These are phyloP conservation scores for Andrena minutula DNA, from an alignment of 2,888 invertebrate species.

Conservation along the genomic window DNA sequence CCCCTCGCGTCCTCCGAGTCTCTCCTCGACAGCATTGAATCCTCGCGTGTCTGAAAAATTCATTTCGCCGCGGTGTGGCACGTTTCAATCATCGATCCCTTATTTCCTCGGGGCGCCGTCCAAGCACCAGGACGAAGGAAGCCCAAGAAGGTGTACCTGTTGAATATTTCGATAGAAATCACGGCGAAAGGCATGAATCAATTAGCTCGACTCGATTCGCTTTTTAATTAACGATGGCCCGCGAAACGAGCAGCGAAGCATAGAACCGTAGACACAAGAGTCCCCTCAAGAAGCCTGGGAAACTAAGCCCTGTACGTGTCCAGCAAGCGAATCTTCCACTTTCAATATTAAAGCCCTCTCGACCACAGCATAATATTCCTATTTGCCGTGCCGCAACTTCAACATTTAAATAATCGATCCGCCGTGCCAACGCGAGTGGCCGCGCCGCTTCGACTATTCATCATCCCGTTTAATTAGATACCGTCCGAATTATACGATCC, in stretches of 20 bases:
- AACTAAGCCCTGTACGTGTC: constrained; percentile 7
- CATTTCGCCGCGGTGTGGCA: neutral
- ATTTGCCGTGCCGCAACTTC: neutral
- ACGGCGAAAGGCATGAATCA: neutral
- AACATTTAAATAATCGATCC: constrained; percentile 42
- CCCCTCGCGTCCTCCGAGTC: neutral
- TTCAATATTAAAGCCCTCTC: constrained; percentile 37
- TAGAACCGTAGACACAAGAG: neutral
- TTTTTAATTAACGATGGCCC: constrained; percentile 9
- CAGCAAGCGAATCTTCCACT: constrained; percentile 16
- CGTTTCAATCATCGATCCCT: neutral
- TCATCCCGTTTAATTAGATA: constrained; percentile 26
- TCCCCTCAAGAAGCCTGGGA: neutral
- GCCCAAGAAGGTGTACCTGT: constrained; percentile 34
- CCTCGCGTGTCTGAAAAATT: neutral
- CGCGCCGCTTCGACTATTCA: constrained; percentile 20
- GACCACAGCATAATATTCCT: constrained; percentile 24
- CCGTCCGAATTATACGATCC: neutral
- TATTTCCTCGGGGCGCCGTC: neutral
- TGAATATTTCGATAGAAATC: constrained; percentile 20
- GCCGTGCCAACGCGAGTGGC: neutral
- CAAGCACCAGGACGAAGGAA: neutral
- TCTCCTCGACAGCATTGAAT: neutral
- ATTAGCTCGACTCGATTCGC: neutral
- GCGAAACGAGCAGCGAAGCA: neutral